These are phyloP conservation scores for Slavum lentiscoides DNA, from an alignment of 2,888 invertebrate species.

Conservation along the genomic window DNA sequence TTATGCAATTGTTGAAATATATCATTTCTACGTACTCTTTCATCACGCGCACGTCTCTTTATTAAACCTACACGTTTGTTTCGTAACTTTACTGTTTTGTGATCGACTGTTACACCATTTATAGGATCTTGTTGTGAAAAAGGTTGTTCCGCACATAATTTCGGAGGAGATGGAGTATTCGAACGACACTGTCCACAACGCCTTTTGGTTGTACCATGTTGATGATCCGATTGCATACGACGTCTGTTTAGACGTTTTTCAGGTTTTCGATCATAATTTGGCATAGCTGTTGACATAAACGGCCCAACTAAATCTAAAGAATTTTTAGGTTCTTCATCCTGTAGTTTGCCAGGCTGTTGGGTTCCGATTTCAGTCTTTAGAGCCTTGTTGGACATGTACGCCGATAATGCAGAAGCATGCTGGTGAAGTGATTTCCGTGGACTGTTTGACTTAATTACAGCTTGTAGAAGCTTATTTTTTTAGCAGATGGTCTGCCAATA, in stretches of 20 bases:
- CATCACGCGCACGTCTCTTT: conserved; percentile 26
- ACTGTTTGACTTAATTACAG: conserved; percentile 32
- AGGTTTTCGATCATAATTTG: background rate
- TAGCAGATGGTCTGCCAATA: conserved; percentile 31
- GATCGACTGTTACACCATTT: conserved; percentile 12
- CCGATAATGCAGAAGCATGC: conserved; percentile 84
- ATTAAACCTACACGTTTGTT: conserved; percentile 41
- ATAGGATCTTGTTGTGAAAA: background rate
- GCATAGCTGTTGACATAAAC: background rate
- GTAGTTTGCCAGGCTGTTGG: background rate
- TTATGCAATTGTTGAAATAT: conserved; percentile 26
- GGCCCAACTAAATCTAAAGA: conserved; percentile 19
- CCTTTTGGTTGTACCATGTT: background rate
- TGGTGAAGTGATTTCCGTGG: conserved; percentile 79
- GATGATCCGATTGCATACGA: background rate
- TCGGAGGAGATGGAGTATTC: conserved; percentile 35
- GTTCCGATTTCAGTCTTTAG: background rate
- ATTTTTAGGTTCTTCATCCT: background rate
- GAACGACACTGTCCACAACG: conserved; percentile 12
- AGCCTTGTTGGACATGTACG: conserved; percentile 58
- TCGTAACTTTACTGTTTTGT: conserved; percentile 28
- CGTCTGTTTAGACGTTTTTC: background rate
- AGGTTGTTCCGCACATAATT: conserved; percentile 22
- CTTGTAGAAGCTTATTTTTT: conserved; percentile 7
- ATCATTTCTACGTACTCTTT: conserved; percentile 11